Evolutionary conservation across 2,797 vertebrate genomes (phyloP).

Genomic region (Pipistrellus pipistrellus): DNA sequence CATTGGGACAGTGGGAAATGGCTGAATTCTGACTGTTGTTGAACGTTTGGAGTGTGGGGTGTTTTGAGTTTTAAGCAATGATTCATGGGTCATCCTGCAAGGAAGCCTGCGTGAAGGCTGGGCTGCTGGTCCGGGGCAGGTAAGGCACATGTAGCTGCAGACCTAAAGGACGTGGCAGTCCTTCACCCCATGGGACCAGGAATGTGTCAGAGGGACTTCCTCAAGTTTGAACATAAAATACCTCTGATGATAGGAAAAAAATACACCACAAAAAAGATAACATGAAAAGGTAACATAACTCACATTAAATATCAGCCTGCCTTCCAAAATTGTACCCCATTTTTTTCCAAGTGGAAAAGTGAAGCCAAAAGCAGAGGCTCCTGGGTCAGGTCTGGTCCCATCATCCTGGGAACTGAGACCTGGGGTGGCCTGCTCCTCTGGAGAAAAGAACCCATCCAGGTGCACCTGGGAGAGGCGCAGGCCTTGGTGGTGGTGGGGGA

Average conservation of each 20-base stretch:
- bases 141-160: not conserved
- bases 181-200: not conserved
- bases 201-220: rapidly evolving
- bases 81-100: rapidly evolving
- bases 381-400: no score
- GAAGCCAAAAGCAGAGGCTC: rapidly evolving
- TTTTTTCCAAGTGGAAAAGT: rapidly evolving
- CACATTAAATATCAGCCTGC: rapidly evolving
- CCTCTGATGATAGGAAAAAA: not conserved
- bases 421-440: rapidly evolving
- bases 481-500: not conserved
- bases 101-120: rapidly evolving
- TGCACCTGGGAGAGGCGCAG: not conserved
- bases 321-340: rapidly evolving
- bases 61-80: not conserved
- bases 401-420: rapidly evolving
- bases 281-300: rapidly evolving
- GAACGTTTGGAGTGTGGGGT: rapidly evolving
- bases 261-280: not conserved
- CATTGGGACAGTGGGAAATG: rapidly evolving
- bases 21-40: rapidly evolving
- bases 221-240: rapidly evolving
- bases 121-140: rapidly evolving
- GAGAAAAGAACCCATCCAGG: rapidly evolving
- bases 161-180: no score